These are phyloP conservation scores for Archivesica marissinica DNA, from an alignment of 1,140 invertebrate species.

Conservation along the genomic window DNA sequence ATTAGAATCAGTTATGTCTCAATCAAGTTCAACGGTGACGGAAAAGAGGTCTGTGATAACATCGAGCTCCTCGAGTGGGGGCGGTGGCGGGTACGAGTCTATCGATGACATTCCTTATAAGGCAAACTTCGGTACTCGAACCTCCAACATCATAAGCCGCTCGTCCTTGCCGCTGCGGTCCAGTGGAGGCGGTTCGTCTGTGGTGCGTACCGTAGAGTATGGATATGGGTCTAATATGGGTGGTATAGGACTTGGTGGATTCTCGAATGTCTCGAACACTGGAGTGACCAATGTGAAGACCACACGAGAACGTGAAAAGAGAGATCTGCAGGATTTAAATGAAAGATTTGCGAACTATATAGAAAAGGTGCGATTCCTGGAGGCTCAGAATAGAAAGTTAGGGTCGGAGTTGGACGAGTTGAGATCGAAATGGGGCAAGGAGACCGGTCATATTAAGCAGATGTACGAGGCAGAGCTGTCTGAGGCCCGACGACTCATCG, in stretches of 20 bases:
- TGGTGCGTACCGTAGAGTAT: conserved; percentile 73
- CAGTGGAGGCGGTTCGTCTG: conserved; percentile 61
- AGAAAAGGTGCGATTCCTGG: conserved; percentile 86
- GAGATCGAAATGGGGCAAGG: conserved; percentile 84
- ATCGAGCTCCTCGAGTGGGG: conserved; percentile 63
- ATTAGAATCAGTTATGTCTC: conserved; percentile 68
- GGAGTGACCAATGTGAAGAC: conserved; percentile 83
- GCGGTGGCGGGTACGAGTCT: conserved; percentile 44
- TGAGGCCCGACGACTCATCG: conserved; percentile 79
- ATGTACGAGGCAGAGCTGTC: conserved; percentile 85
- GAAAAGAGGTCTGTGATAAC: conserved; percentile 78
- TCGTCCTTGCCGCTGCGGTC: conserved; percentile 60
- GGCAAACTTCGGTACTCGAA: conserved; percentile 71
- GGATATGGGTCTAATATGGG: conserved; percentile 65
- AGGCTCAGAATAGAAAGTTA: conserved; percentile 85
- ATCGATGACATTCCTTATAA: conserved; percentile 70
- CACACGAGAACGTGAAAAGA: conserved; percentile 85
- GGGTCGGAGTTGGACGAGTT: conserved; percentile 84
- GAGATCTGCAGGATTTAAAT: conserved; percentile 85
- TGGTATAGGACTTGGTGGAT: conserved; percentile 70
- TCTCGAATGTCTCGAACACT: conserved; percentile 75
- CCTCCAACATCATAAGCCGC: conserved; percentile 64
- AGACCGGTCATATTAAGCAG: conserved; percentile 83
- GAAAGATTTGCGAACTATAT: conserved; percentile 85
- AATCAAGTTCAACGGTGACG: conserved; percentile 74